Evolutionary conservation across 2,888 invertebrate genomes (phyloP).

Genomic region (Drosophila borealis): DNA sequence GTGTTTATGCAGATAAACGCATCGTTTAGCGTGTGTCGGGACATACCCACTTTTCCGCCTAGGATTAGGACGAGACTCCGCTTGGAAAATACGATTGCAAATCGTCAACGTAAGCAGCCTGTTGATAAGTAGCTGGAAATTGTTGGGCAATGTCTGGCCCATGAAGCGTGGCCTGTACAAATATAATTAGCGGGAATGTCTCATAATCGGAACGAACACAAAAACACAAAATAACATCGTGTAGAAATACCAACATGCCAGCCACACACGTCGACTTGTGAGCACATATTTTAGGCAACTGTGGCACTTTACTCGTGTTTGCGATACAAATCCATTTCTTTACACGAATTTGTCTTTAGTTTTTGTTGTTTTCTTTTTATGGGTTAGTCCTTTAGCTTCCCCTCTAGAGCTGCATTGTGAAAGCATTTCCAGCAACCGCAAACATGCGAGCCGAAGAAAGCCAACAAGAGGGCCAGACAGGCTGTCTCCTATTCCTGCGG

Average conservation of each 20-base stretch:
- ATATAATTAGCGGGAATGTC: slow-evolving; percentile 70
- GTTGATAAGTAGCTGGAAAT: slow-evolving; percentile 52
- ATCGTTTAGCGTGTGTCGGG: slow-evolving; percentile 82
- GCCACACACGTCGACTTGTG: slow-evolving; percentile 66
- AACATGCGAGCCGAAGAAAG: slow-evolving; percentile 69
- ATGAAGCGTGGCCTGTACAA: slow-evolving; percentile 56
- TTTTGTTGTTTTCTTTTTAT: slow-evolving; percentile 37
- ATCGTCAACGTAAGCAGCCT: slow-evolving; percentile 24
- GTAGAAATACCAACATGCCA: slow-evolving; percentile 59
- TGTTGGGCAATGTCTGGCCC: slow-evolving; percentile 49
- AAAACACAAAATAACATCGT: slow-evolving; percentile 7
- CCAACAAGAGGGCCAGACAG: slow-evolving; percentile 74
- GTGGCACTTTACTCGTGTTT: slow-evolving; percentile 46
- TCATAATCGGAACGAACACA: slow-evolving; percentile 44
- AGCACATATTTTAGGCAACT: slow-evolving; percentile 15
- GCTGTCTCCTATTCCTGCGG: slow-evolving; percentile 57
- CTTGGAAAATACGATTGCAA: slow-evolving; percentile 65
- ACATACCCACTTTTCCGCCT: slow-evolving; percentile 82
- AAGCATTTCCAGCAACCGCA: slow-evolving; percentile 76
- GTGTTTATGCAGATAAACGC: slow-evolving; percentile 82
- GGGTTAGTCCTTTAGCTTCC: slow-evolving; percentile 19
- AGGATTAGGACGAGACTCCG: slow-evolving; percentile 57
- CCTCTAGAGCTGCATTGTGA: slow-evolving; percentile 32
- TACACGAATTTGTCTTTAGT: slow-evolving; percentile 61
- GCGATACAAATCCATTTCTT: slow-evolving; percentile 53